Evolutionary conservation across 2,113 vertebrate species (phyloP).

Genomic region (Heterochromis multidens): DNA sequence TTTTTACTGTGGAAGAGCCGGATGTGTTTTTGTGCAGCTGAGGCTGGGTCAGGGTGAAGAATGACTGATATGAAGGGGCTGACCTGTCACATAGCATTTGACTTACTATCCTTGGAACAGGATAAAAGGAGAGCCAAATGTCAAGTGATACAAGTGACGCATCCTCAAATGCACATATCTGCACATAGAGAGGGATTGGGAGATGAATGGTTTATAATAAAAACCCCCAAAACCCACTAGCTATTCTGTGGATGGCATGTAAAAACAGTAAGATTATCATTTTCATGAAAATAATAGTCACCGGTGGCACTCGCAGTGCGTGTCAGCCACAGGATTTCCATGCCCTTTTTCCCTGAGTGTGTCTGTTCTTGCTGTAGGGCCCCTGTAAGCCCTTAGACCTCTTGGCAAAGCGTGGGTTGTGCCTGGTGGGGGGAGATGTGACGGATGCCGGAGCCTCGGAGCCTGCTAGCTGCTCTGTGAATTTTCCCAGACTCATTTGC

Average conservation of each 20-base stretch:
- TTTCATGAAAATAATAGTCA: slow-evolving; percentile 63
- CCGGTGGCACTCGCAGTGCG: slow-evolving; percentile 41
- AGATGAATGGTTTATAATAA: slow-evolving; percentile 67
- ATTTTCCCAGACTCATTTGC: slow-evolving; percentile 95
- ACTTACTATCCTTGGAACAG: slow-evolving; percentile 70
- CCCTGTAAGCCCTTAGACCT: slow-evolving; percentile 69
- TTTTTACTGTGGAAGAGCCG: slow-evolving; percentile 37
- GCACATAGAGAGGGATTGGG: slow-evolving; percentile 28
- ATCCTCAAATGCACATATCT: slow-evolving; percentile 38
- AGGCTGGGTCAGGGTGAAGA: slow-evolving; percentile 67
- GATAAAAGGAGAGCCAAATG: slow-evolving; percentile 75
- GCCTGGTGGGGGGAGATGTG: slow-evolving; percentile 77
- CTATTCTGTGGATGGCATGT: slow-evolving; percentile 54
- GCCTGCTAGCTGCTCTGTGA: slow-evolving; percentile 82
- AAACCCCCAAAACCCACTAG: slow-evolving; percentile 53
- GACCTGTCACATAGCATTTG: slow-evolving; percentile 76
- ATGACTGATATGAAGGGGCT: slow-evolving; percentile 69
- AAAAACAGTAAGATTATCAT: slow-evolving; percentile 62
- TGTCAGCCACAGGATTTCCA: slow-evolving; percentile 65
- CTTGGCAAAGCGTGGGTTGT: slow-evolving; percentile 66
- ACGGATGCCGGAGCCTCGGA: slow-evolving; percentile 84
- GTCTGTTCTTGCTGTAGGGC: slow-evolving; percentile 69
- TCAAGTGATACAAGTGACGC: slow-evolving; percentile 74
- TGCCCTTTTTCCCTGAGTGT: slow-evolving; percentile 59
- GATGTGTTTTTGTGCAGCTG: slow-evolving; percentile 56